Percentiles rank a stretch among this genome's conserved stretches.
Conservation (phyloP, 2,113 vertebrate genomes). For the Ophiodon elongatus region DNA sequence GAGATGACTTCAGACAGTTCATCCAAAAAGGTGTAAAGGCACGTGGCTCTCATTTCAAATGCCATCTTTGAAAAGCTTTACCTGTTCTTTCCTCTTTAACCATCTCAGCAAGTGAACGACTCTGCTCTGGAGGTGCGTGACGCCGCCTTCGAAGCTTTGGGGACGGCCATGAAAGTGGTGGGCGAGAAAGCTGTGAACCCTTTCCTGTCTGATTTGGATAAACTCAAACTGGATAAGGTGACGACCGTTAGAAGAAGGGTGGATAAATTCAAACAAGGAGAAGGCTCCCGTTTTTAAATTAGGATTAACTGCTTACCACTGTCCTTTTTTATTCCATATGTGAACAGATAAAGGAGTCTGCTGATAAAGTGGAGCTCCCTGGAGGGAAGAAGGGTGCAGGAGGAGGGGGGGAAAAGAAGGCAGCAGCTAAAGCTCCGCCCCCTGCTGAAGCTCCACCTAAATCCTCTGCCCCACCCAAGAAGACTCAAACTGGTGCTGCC, state of each 20-base stretch:
- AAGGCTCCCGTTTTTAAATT: neutral
- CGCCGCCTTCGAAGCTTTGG: conserved; percentile 96
- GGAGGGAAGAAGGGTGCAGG: conserved; percentile 87
- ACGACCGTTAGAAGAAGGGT: neutral
- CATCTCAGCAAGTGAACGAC: conserved; percentile 94
- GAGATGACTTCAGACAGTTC: neutral
- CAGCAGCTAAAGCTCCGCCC: conserved; percentile 83
- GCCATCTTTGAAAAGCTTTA: neutral
- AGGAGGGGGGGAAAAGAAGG: conserved; percentile 85
- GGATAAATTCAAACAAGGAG: neutral
- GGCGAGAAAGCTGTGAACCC: conserved; percentile 97
- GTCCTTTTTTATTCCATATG: neutral
- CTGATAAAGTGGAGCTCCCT: conserved; percentile 93
- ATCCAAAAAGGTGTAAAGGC: neutral
- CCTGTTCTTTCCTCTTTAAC: neutral
- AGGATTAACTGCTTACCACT: neutral
- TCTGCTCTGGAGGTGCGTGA: conserved; percentile 97
- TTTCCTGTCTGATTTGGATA: conserved; percentile 94
- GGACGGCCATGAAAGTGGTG: conserved; percentile 95
- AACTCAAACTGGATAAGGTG: conserved; percentile 97
- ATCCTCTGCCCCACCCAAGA: conserved; percentile 87
- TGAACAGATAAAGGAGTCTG: conserved; percentile 94
- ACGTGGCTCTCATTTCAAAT: neutral
- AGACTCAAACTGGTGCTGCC: conserved; percentile 70
- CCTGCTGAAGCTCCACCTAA: conserved; percentile 84